phyloP scores from a whole-genome alignment of 2,888 invertebrate species.

The Acleris cristana region DNA sequence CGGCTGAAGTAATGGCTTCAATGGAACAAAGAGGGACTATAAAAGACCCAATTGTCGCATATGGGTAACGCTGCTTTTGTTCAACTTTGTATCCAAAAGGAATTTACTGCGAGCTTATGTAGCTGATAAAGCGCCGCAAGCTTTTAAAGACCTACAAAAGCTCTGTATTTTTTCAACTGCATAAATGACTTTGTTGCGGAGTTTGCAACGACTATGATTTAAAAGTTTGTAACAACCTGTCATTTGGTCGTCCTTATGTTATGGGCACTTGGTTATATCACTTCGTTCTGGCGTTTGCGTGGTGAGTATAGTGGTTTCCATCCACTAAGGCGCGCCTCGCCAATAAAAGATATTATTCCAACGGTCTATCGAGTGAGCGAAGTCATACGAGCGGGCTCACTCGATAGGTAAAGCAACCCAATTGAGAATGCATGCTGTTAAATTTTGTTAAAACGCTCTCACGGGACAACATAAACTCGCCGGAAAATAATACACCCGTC shows the following conservation, averaged over 20 bases:
- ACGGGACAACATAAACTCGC: too few relatives aligned
- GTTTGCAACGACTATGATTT: neutral
- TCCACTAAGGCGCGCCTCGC: too few relatives aligned
- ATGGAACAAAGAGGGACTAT: slow-evolving; percentile 49
- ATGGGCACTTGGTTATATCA: neutral
- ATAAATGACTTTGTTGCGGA: neutral
- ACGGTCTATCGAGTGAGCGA: too few relatives aligned
- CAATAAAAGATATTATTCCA: too few relatives aligned
- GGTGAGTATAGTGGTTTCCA: too few relatives aligned
- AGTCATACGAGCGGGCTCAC: too few relatives aligned
- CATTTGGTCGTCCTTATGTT: neutral
- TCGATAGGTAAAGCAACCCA: too few relatives aligned
- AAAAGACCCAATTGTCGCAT: slow-evolving; percentile 58
- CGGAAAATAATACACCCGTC: too few relatives aligned
- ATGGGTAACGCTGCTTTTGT: slow-evolving; percentile 56
- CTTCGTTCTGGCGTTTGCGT: too few relatives aligned
- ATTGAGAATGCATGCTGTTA: too few relatives aligned
- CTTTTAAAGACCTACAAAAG: slow-evolving; percentile 4
- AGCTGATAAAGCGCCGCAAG: neutral
- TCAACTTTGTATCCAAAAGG: slow-evolving; percentile 56
- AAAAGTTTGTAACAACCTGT: neutral
- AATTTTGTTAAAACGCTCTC: too few relatives aligned
- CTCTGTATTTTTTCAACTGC: slow-evolving; percentile 17
- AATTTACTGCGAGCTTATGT: slow-evolving; percentile 36
- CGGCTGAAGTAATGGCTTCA: slow-evolving; percentile 47